Evolutionary conservation across 1,140 invertebrate species (phyloP).

Genomic region (Cecropterus lyciades): DNA sequence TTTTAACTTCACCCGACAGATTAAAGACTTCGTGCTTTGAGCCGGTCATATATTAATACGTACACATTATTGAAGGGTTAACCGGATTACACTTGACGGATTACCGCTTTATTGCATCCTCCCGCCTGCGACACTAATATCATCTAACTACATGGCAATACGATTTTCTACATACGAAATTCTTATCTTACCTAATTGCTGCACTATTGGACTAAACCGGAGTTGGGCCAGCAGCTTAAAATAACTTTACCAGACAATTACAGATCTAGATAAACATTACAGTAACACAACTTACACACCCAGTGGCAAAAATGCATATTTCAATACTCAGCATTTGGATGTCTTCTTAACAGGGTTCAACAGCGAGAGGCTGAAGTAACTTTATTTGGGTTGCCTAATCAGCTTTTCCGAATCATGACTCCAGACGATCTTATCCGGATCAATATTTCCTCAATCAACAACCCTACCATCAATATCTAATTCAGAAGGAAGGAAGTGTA

Average conservation of each 20-base stretch:
- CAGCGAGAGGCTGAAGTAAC: no score
- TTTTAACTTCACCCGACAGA: slow-evolving; percentile 58
- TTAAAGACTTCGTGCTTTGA: slow-evolving; percentile 62
- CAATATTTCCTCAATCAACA: no score
- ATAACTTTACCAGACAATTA: slow-evolving; percentile 72
- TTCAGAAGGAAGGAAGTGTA: no score
- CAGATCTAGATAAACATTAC: slow-evolving; percentile 60
- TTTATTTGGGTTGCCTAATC: neutral
- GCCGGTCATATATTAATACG: slow-evolving; percentile 69
- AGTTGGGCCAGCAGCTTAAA: slow-evolving; percentile 53
- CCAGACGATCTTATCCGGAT: no score
- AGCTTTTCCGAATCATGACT: no score
- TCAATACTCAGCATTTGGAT: slow-evolving; percentile 20
- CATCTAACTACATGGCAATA: slow-evolving; percentile 80
- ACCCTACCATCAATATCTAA: no score
- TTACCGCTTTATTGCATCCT: slow-evolving; percentile 69
- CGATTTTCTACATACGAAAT: slow-evolving; percentile 74
- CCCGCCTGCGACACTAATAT: slow-evolving; percentile 78
- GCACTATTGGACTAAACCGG: slow-evolving; percentile 73
- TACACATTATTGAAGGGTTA: slow-evolving; percentile 78
- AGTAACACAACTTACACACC: slow-evolving; percentile 50
- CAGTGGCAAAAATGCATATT: slow-evolving; percentile 24
- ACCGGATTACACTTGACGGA: slow-evolving; percentile 61
- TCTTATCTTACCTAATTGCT: slow-evolving; percentile 75
- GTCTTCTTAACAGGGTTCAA: no score